phyloP scores from a whole-genome alignment of 2,888 invertebrate species.

The Xanthorhoe spadicearia region DNA sequence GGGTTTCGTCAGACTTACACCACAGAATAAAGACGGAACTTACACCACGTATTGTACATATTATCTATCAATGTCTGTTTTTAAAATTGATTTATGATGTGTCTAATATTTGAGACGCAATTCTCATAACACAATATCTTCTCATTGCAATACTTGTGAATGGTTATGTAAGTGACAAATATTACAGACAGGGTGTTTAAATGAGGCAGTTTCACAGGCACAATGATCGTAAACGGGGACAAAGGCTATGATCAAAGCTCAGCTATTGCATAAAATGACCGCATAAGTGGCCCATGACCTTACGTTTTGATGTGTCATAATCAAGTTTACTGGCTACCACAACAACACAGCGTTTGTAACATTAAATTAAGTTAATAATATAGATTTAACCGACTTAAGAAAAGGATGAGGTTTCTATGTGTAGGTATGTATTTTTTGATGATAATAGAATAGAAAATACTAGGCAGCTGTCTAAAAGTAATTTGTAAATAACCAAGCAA shows the following conservation, averaged over 20 bases:
- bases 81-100: conserved; percentile 45
- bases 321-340: not conserved
- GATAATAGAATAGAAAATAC: too few species aligned
- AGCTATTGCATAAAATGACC: conserved; percentile 36
- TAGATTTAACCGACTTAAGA: too few species aligned
- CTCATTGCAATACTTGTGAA: conserved; percentile 30
- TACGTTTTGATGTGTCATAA: conserved; percentile 9
- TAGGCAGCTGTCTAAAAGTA: too few species aligned
- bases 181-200: too few species aligned
- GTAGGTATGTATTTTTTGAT: too few species aligned
- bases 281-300: conserved; percentile 33
- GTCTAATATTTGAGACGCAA: conserved; percentile 45
- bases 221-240: conserved; percentile 16
- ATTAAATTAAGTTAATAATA: not conserved
- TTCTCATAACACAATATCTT: conserved; percentile 38
- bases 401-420: too few species aligned
- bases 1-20: not conserved
- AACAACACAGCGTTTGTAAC: not conserved
- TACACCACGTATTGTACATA: conserved; percentile 15
- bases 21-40: not conserved
- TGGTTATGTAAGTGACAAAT: conserved; percentile 42
- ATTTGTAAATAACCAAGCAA: too few species aligned
- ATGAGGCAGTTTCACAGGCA: conserved; percentile 24
- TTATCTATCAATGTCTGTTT: conserved; percentile 16
- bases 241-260: conserved; percentile 30